phyloP scores from a whole-genome alignment of 2,797 vertebrate species.

The Percopsis omiscomaycus region DNA sequence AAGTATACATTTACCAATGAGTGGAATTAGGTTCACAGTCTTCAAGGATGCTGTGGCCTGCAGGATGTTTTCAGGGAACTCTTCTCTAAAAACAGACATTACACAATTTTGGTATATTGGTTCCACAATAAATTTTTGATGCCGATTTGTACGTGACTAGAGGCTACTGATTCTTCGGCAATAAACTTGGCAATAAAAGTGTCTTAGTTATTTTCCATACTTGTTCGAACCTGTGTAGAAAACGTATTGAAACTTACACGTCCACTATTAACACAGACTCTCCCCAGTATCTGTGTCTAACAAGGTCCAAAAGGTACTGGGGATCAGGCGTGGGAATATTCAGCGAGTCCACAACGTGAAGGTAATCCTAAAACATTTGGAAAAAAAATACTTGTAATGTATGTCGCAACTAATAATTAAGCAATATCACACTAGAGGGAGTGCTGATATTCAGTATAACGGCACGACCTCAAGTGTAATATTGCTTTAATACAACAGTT shows the following conservation, averaged over 20 bases:
- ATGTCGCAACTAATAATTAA: too few relatives aligned
- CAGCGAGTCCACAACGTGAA: conserved; percentile 83
- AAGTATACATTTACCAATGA: conserved; percentile 77
- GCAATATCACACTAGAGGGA: too few relatives aligned
- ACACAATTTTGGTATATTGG: too few relatives aligned
- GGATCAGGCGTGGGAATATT: conserved; percentile 82
- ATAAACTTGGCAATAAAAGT: too few relatives aligned
- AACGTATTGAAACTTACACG: conserved; percentile 74
- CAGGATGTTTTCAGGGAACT: conserved; percentile 80
- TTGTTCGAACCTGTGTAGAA: too few relatives aligned
- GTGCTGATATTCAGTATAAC: too few relatives aligned
- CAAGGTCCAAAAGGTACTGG: conserved; percentile 81
- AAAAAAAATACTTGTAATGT: not conserved
- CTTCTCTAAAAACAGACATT: conserved; percentile 53
- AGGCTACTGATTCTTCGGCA: too few relatives aligned
- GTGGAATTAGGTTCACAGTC: conserved; percentile 84
- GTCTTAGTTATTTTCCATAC: not conserved
- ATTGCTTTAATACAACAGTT: too few relatives aligned
- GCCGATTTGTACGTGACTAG: too few relatives aligned
- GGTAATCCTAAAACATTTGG: conserved; percentile 72
- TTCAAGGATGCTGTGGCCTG: conserved; percentile 76
- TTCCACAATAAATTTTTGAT: too few relatives aligned
- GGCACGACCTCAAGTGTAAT: too few relatives aligned
- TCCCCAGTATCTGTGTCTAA: conserved; percentile 80
- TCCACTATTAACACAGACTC: conserved; percentile 84